Evolutionary conservation across 2,113 vertebrate genomes (phyloP).

Genomic region (Microtus ochrogaster): DNA sequence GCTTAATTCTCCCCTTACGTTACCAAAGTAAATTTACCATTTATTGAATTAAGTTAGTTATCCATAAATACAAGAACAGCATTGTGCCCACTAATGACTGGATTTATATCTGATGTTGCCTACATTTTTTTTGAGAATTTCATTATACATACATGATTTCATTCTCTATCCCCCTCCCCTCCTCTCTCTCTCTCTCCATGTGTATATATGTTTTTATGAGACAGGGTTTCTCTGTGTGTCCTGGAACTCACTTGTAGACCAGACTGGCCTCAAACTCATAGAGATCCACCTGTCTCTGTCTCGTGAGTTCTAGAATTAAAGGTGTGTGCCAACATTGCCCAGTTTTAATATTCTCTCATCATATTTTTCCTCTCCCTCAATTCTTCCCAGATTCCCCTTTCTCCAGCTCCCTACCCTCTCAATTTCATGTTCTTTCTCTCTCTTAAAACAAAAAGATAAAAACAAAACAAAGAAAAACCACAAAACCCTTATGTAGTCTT

Average conservation of each 20-base stretch:
- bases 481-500: background rate
- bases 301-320: too few relatives aligned
- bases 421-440: background rate
- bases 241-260: too few relatives aligned
- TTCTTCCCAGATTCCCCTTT: background rate
- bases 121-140: background rate
- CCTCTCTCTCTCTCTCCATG: too few relatives aligned
- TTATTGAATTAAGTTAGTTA: constrained; percentile 75
- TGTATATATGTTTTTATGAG: too few relatives aligned
- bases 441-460: background rate
- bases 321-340: too few relatives aligned
- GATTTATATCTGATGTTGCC: constrained; percentile 70
- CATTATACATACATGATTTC: too few relatives aligned
- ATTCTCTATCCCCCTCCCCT: too few relatives aligned
- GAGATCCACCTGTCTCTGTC: too few relatives aligned
- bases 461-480: background rate
- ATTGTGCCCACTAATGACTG: constrained; percentile 72
- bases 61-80: constrained; percentile 57
- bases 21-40: constrained; percentile 71
- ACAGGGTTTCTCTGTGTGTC: too few relatives aligned
- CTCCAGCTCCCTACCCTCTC: background rate
- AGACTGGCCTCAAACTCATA: too few relatives aligned
- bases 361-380: background rate
- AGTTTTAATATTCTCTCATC: background rate
- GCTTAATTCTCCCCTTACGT: constrained; percentile 67